Percentiles rank a stretch among this genome's conserved stretches.
Evolutionary conservation across 2,888 invertebrate genomes (phyloP).

Genomic region (Hemaris fuciformis): DNA sequence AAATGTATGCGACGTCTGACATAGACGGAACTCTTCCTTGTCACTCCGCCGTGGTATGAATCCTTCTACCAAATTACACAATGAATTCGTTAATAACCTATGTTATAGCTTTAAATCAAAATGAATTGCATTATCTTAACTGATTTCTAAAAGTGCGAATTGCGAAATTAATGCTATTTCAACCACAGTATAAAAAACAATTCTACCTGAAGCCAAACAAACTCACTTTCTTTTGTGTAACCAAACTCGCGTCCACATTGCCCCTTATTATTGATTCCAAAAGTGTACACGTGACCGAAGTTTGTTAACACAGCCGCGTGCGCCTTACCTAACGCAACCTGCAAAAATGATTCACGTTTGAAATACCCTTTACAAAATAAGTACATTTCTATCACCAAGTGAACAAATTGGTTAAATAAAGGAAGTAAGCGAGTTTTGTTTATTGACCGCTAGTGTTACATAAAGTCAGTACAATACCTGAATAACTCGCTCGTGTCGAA

Average conservation of each 20-base stretch:
- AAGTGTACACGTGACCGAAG: slow-evolving; percentile 95
- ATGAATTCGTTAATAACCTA: neutral
- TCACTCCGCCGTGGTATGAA: slow-evolving; percentile 14
- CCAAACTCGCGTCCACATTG: slow-evolving; percentile 96
- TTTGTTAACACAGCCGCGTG: slow-evolving; percentile 95
- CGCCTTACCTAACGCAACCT: slow-evolving; percentile 96
- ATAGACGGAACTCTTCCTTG: slow-evolving; percentile 67
- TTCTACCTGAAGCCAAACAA: neutral
- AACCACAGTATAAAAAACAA: too few species aligned
- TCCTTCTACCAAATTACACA: slow-evolving; percentile 28
- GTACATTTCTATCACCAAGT: too few species aligned
- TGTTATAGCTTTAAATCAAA: neutral
- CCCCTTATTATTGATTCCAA: slow-evolving; percentile 98
- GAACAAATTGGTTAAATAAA: too few species aligned
- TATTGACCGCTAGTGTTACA: neutral
- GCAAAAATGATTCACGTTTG: slow-evolving; percentile 36
- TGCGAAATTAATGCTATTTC: too few species aligned
- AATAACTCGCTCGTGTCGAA: slow-evolving; percentile 86
- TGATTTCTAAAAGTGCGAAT: too few species aligned
- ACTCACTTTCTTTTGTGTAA: slow-evolving; percentile 82
- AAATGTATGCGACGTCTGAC: slow-evolving; percentile 88
- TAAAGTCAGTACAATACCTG: slow-evolving; percentile 58
- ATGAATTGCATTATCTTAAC: too few species aligned
- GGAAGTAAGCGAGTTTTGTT: too few species aligned
- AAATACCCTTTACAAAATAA: too few species aligned